Evolutionary conservation across 2,888 invertebrate species (phyloP).

Genomic region (Papilio protenor): DNA sequence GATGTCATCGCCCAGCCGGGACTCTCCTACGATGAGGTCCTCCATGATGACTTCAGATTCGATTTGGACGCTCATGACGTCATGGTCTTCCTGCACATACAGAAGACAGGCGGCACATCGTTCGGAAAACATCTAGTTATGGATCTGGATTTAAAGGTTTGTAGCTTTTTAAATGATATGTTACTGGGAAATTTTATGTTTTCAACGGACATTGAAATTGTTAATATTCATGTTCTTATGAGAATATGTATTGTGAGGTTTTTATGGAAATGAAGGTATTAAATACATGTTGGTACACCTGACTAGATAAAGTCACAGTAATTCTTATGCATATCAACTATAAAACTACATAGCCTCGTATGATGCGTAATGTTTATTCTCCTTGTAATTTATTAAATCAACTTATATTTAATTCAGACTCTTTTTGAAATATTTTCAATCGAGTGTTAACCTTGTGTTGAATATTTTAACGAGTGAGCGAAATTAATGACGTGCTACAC

Average conservation of each 20-base stretch:
- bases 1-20: slow-evolving; percentile 85
- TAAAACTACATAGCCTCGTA: no score
- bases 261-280: slow-evolving; percentile 31
- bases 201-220: background rate
- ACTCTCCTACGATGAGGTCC: slow-evolving; percentile 93
- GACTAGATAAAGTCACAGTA: background rate
- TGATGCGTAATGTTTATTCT: background rate
- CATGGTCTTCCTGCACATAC: slow-evolving; percentile 98
- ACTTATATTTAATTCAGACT: background rate
- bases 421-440: background rate
- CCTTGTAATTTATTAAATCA: background rate
- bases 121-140: slow-evolving; percentile 98
- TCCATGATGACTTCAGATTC: slow-evolving; percentile 94
- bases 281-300: slow-evolving; percentile 19
- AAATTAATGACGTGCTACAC: slow-evolving; percentile 23
- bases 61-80: slow-evolving; percentile 97
- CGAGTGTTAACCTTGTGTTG: slow-evolving; percentile 8
- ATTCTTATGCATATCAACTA: background rate
- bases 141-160: slow-evolving; percentile 92
- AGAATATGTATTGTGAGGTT: slow-evolving; percentile 22
- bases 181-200: background rate
- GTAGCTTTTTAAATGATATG: slow-evolving; percentile 42
- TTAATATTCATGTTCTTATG: slow-evolving; percentile 28
- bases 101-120: slow-evolving; percentile 99
- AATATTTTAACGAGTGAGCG: slow-evolving; percentile 15